Conservation (phyloP, 2,888 invertebrate species). For the Elegia similella region DNA sequence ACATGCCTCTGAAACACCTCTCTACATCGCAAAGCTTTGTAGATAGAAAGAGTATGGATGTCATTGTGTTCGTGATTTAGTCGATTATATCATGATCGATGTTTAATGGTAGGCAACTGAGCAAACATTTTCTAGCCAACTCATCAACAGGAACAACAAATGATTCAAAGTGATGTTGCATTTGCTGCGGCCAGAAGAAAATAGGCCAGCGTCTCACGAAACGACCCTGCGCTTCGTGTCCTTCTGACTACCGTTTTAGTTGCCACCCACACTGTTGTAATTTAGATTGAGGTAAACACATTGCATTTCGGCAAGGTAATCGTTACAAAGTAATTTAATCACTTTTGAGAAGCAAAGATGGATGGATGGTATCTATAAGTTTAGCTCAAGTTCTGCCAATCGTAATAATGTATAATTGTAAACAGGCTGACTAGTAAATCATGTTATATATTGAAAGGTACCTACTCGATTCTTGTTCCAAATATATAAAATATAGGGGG, state of each 20-base stretch:
- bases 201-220: constrained; percentile 7
- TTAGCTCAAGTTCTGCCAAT: neutral
- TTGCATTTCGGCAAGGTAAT: constrained; percentile 1
- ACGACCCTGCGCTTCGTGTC: constrained; percentile 8
- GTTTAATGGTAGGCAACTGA: constrained; percentile 36
- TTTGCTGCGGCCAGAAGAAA: constrained; percentile 4
- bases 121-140: constrained; percentile 1
- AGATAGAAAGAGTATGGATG: constrained; percentile 42
- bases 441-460: no score
- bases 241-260: constrained; percentile 6
- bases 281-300: neutral
- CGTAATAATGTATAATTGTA: neutral
- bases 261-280: constrained; percentile 2
- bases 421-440: no score
- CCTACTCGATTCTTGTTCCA: no score
- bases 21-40: constrained; percentile 50
- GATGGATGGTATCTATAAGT: neutral
- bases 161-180: neutral
- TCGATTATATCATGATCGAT: constrained; percentile 50
- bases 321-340: neutral
- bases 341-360: neutral
- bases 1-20: constrained; percentile 26
- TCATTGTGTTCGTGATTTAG: constrained; percentile 46
- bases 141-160: neutral
- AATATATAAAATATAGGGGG: no score